Evolutionary conservation across 1,140 invertebrate species (phyloP).

Genomic region (Drosophila leontia): DNA sequence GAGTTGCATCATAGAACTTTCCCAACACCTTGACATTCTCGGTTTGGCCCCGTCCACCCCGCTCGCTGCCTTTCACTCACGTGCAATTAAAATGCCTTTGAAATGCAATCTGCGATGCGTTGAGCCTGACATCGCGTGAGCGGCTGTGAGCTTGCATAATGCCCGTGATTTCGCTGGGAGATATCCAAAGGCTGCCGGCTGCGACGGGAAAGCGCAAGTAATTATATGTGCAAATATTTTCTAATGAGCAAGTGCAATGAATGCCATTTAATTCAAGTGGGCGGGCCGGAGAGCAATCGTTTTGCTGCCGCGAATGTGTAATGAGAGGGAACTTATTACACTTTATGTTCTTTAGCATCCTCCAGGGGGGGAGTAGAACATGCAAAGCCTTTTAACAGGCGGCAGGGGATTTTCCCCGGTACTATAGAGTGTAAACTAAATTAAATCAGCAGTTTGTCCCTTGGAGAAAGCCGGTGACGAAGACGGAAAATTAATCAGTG

Average conservation of each 20-base stretch:
- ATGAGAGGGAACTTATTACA: slow-evolving; percentile 48
- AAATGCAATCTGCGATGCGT: slow-evolving; percentile 58
- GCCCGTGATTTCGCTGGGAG: slow-evolving; percentile 22
- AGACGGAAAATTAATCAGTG: slow-evolving; percentile 18
- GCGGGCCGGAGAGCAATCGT: slow-evolving; percentile 35
- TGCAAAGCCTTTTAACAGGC: slow-evolving; percentile 32
- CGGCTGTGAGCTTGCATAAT: slow-evolving; percentile 48
- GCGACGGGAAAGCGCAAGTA: slow-evolving; percentile 48
- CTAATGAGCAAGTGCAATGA: slow-evolving; percentile 77
- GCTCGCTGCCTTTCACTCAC: slow-evolving; percentile 32
- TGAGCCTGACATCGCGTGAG: slow-evolving; percentile 50
- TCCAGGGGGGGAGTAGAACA: slow-evolving; percentile 18
- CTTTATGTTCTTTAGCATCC: slow-evolving; percentile 12
- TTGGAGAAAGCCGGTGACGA: slow-evolving; percentile 16
- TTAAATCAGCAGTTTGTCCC: slow-evolving; percentile 8
- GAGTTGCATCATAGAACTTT: slow-evolving; percentile 55
- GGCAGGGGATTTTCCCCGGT: background rate
- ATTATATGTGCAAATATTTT: slow-evolving; percentile 79
- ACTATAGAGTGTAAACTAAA: slow-evolving; percentile 20
- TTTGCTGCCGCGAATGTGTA: slow-evolving; percentile 49
- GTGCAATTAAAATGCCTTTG: slow-evolving; percentile 78
- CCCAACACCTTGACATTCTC: slow-evolving; percentile 61
- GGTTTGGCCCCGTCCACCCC: background rate
- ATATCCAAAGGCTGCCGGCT: slow-evolving; percentile 6
- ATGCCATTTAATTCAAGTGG: slow-evolving; percentile 69